Evolutionary conservation across 2,888 invertebrate species (phyloP).

Genomic region (Carabus problematicus): DNA sequence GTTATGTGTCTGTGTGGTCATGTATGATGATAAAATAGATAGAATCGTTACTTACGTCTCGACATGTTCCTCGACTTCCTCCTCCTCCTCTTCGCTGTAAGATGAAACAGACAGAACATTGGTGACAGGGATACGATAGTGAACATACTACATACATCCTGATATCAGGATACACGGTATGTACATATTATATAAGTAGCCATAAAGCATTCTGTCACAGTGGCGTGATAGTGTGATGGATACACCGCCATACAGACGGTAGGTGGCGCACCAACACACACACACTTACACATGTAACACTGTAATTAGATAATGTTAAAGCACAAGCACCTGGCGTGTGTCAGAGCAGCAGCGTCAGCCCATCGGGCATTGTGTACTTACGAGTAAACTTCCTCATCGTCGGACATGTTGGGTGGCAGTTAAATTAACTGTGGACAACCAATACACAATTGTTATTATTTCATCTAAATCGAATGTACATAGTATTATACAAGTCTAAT

Average conservation of each 20-base stretch:
- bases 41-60: slow-evolving; percentile 71
- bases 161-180: too few relatives aligned
- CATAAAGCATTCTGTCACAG: slow-evolving; percentile 41
- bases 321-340: slow-evolving; percentile 44
- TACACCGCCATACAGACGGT: neutral
- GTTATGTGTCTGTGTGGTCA: neutral
- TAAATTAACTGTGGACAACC: slow-evolving; percentile 65
- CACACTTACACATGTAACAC: neutral
- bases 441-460: slow-evolving; percentile 45
- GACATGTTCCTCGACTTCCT: slow-evolving; percentile 77
- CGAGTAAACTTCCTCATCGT: slow-evolving; percentile 94
- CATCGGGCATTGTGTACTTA: slow-evolving; percentile 66
- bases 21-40: slow-evolving; percentile 1
- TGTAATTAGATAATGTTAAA: slow-evolving; percentile 14
- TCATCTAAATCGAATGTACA: too few relatives aligned
- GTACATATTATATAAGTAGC: slow-evolving; percentile 39
- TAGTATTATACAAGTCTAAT: too few relatives aligned
- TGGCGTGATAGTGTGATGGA: too few relatives aligned
- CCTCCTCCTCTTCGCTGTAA: slow-evolving; percentile 74
- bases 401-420: slow-evolving; percentile 83
- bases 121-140: slow-evolving; percentile 18
- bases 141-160: slow-evolving; percentile 4
- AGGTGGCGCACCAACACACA: neutral
- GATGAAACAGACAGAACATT: slow-evolving; percentile 52
- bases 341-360: slow-evolving; percentile 31